Percentiles rank a stretch among this genome's conserved stretches.
Evolutionary conservation across 2,113 vertebrate genomes (phyloP).

Genomic region (Tetrax tetrax): DNA sequence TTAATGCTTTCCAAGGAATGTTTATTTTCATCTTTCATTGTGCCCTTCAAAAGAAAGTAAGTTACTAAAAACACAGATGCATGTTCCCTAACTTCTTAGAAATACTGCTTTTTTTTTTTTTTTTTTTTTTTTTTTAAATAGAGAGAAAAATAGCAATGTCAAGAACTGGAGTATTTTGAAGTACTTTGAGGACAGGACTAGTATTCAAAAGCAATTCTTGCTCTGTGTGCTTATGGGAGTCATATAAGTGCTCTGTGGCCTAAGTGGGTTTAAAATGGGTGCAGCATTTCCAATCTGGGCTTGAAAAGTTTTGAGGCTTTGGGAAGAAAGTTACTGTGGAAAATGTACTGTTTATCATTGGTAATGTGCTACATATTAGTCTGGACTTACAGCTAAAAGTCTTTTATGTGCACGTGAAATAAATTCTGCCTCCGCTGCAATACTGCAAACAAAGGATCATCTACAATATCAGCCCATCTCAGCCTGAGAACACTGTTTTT

Average conservation of each 20-base stretch:
- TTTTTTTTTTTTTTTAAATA: too few species aligned
- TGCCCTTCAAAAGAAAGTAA: conserved; percentile 98
- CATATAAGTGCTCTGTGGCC: neutral
- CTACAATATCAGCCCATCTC: neutral
- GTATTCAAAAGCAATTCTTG: neutral
- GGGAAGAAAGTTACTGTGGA: neutral
- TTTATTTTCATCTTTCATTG: conserved; percentile 99
- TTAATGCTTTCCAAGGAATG: conserved; percentile 98
- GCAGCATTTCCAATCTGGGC: neutral
- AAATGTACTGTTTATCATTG: neutral
- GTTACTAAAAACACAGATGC: conserved; percentile 22
- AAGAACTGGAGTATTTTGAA: neutral
- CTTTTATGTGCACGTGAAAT: neutral
- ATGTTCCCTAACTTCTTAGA: neutral
- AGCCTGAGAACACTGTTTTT: neutral
- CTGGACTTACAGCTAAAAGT: neutral
- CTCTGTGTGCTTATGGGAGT: neutral
- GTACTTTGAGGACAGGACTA: neutral
- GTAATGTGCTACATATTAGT: neutral
- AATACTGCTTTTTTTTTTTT: neutral
- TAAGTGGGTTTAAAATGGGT: neutral
- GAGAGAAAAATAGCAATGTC: neutral
- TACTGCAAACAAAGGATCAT: neutral
- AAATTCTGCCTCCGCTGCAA: neutral
- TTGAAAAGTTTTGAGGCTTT: neutral